These are phyloP conservation scores for Hesperophylax magnus DNA, from an alignment of 1,140 invertebrate species.

Conservation along the genomic window DNA sequence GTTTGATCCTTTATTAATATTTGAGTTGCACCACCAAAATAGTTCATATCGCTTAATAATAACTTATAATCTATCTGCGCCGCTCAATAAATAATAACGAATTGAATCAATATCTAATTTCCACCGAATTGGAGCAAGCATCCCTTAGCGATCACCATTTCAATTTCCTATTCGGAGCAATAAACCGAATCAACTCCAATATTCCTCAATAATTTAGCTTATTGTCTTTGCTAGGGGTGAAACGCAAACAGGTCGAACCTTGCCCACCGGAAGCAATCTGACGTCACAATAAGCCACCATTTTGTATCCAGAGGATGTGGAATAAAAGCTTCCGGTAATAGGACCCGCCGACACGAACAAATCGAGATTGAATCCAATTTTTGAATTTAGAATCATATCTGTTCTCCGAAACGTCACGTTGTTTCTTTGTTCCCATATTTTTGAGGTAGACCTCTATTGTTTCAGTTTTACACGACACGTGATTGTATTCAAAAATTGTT, in stretches of 20 bases:
- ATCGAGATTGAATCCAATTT: conserved; percentile 9
- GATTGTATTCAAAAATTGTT: conserved; percentile 9
- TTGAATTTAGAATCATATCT: conserved; percentile 20
- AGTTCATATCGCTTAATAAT: too few species aligned
- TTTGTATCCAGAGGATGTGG: conserved; percentile 18
- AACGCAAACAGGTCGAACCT: conserved; percentile 1
- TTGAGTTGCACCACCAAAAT: too few species aligned
- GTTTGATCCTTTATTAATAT: too few species aligned
- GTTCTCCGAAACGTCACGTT: conserved; percentile 11
- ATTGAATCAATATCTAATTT: too few species aligned
- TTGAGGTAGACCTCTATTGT: background rate
- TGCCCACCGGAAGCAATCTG: conserved; percentile 9
- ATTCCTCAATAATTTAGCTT: conserved; percentile 19
- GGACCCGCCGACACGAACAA: conserved; percentile 6
- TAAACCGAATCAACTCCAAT: conserved; percentile 25
- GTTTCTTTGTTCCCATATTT: conserved; percentile 38
- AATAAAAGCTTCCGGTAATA: conserved; percentile 33
- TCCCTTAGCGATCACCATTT: conserved; percentile 10
- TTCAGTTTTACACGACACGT: conserved; percentile 34
- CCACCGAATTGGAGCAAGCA: background rate
- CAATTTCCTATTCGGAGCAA: conserved; percentile 13
- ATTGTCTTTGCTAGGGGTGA: conserved; percentile 14
- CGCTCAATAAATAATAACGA: too few species aligned
- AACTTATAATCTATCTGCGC: too few species aligned
- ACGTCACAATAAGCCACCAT: conserved; percentile 18